These are phyloP conservation scores for Agriopis leucophaearia DNA, from an alignment of 2,888 invertebrate genomes.

Conservation along the genomic window DNA sequence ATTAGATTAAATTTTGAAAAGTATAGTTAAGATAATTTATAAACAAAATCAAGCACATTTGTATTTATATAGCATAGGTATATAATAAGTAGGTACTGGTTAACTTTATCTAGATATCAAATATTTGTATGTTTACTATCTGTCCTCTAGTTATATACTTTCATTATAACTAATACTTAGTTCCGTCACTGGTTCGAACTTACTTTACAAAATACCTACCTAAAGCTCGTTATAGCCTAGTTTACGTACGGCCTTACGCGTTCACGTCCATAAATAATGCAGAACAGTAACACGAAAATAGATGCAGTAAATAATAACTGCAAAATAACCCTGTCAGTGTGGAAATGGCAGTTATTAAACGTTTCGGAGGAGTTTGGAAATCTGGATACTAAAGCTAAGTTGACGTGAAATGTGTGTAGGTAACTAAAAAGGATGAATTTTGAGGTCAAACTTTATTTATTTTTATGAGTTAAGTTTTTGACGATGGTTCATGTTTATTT, in stretches of 20 bases:
- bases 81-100: too few species aligned
- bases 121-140: too few species aligned
- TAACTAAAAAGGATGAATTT: background rate
- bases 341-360: constrained; percentile 32
- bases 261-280: constrained; percentile 42
- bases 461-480: background rate
- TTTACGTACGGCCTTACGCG: constrained; percentile 32
- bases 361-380: constrained; percentile 14
- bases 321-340: constrained; percentile 41
- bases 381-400: background rate
- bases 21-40: too few species aligned
- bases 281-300: constrained; percentile 42
- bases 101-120: too few species aligned
- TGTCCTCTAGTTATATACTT: background rate
- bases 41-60: too few species aligned
- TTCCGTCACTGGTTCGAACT: constrained; percentile 7
- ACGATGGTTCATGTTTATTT: too few species aligned
- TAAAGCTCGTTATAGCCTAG: constrained; percentile 41
- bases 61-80: too few species aligned
- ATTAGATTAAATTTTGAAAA: too few species aligned
- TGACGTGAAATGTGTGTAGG: constrained; percentile 1
- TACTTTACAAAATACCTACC: constrained; percentile 40
- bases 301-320: constrained; percentile 43
- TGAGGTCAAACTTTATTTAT: background rate
- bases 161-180: background rate